These are phyloP conservation scores for Xiphorhynchus elegans DNA, from an alignment of 2,113 vertebrate species.

Conservation along the genomic window DNA sequence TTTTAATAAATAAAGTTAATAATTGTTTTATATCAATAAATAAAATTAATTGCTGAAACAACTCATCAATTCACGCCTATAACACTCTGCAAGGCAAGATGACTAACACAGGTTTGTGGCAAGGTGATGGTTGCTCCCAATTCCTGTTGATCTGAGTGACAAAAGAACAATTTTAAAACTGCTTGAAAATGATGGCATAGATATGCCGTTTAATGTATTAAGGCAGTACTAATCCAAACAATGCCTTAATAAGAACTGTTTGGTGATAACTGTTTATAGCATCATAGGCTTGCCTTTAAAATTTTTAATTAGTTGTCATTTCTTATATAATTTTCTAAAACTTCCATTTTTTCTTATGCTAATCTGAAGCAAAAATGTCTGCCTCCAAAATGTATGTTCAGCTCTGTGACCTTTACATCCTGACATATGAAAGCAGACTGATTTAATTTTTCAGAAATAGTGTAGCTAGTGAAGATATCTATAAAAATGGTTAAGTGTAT, in stretches of 20 bases:
- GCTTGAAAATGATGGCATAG: background rate
- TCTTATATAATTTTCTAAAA: background rate
- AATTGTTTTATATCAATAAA: too few species aligned
- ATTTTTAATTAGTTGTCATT: background rate
- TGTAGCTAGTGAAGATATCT: background rate
- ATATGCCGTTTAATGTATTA: background rate
- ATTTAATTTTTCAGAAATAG: background rate
- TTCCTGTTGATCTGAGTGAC: rapidly evolving
- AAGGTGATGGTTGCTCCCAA: background rate
- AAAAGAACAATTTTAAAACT: background rate
- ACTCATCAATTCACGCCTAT: too few species aligned
- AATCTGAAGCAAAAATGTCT: background rate
- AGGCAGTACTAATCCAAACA: background rate
- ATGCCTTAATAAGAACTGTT: background rate
- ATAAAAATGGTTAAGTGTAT: background rate
- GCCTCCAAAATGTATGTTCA: background rate
- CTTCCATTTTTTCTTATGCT: background rate
- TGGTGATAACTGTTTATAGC: background rate
- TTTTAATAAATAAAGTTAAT: too few species aligned
- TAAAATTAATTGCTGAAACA: too few species aligned
- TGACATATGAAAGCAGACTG: background rate
- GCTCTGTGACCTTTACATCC: background rate
- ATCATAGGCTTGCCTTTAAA: background rate
- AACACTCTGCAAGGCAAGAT: background rate
- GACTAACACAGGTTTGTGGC: background rate